Percentiles rank a stretch among this genome's conserved stretches.
Conservation (phyloP, 2,797 vertebrate genomes). For the Anguilla pacifica region DNA sequence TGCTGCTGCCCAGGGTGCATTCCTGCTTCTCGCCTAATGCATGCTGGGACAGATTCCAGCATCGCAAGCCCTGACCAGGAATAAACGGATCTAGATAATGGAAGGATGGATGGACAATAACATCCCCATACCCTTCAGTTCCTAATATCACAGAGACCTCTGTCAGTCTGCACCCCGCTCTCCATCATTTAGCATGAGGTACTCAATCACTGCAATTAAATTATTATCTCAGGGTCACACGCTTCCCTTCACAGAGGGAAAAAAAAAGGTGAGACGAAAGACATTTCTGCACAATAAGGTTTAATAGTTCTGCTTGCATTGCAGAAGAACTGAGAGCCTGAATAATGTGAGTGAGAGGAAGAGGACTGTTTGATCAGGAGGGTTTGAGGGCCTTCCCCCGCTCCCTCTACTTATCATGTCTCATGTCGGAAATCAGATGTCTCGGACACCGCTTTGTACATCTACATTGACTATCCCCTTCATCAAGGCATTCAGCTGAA, state of each 20-base stretch:
- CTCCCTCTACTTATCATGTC: constrained; percentile 46
- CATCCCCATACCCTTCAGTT: background rate
- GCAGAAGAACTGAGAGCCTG: background rate
- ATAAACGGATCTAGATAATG: too few relatives aligned
- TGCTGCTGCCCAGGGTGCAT: too few relatives aligned
- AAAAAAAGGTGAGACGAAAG: constrained; percentile 67
- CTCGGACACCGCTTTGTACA: constrained; percentile 43
- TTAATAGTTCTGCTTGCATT: constrained; percentile 38
- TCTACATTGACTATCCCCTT: constrained; percentile 50
- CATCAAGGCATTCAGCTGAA: constrained; percentile 48
- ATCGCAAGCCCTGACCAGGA: too few relatives aligned
- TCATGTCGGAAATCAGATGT: constrained; percentile 51
- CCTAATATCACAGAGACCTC: constrained; percentile 44
- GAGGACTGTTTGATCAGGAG: constrained; percentile 50
- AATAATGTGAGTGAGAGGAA: constrained; percentile 43
- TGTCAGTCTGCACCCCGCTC: constrained; percentile 43
- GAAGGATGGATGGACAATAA: too few relatives aligned
- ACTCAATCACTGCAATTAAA: constrained; percentile 63
- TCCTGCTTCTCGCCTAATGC: too few relatives aligned
- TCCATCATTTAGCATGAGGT: constrained; percentile 46
- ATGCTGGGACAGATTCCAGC: too few relatives aligned
- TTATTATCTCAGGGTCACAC: constrained; percentile 55
- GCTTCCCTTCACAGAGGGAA: constrained; percentile 26
- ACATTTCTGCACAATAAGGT: constrained; percentile 41
- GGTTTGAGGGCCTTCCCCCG: constrained; percentile 36